These are phyloP conservation scores for Pyrocoelia pectoralis DNA, from an alignment of 2,888 invertebrate species.

Conservation along the genomic window DNA sequence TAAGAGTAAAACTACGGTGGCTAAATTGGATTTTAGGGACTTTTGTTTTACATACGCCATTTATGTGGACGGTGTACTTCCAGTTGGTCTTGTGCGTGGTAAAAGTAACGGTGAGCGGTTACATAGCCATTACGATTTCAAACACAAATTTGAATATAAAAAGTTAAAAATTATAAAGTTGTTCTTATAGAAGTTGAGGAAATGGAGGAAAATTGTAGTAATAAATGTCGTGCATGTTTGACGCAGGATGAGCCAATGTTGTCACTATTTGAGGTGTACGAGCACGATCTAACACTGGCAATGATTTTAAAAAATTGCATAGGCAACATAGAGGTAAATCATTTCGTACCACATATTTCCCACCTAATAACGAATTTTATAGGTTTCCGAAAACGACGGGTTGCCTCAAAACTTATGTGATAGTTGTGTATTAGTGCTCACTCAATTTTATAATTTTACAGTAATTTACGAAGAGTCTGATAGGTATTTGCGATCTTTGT, in stretches of 20 bases:
- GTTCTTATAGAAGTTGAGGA: neutral
- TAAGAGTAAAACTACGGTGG: too few species aligned
- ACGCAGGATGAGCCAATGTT: conserved; percentile 29
- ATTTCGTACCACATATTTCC: too few species aligned
- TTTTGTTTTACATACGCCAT: neutral
- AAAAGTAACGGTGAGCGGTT: conserved; percentile 7
- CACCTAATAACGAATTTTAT: too few species aligned
- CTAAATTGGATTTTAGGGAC: too few species aligned
- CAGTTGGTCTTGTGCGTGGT: neutral
- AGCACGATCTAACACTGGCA: conserved; percentile 36
- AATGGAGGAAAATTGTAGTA: conserved; percentile 32
- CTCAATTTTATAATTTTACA: conserved; percentile 41
- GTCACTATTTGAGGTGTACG: conserved; percentile 36
- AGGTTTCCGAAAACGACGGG: conserved; percentile 32
- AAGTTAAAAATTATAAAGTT: too few species aligned
- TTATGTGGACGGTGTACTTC: neutral
- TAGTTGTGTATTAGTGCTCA: conserved; percentile 34
- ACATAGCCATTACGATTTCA: conserved; percentile 2
- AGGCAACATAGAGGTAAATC: conserved; percentile 30
- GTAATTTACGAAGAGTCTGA: conserved; percentile 36
- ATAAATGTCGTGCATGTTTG: conserved; percentile 40
- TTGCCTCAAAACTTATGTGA: conserved; percentile 36
- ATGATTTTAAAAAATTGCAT: conserved; percentile 37
- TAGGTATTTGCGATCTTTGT: conserved; percentile 4
- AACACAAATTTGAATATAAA: neutral